Evolutionary conservation across 2,113 vertebrate genomes (phyloP).

Genomic region (Willisornis vidua): DNA sequence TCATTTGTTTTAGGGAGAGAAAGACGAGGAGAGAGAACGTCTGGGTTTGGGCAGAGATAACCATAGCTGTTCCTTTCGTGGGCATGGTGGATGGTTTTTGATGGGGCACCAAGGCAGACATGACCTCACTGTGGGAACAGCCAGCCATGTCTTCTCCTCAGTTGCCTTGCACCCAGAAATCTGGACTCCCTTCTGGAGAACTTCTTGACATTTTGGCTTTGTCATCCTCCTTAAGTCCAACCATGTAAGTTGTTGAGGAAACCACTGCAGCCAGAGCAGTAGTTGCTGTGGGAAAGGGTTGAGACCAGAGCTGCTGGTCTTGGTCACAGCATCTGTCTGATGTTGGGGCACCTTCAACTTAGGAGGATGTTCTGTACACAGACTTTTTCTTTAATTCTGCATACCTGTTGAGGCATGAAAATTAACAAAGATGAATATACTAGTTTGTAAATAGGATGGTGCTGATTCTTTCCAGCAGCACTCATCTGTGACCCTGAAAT

Average conservation of each 20-base stretch:
- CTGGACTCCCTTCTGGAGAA: neutral
- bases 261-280: neutral
- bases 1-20: neutral
- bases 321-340: neutral
- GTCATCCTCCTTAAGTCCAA: neutral
- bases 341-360: neutral
- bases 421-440: neutral
- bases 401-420: neutral
- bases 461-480: neutral
- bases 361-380: neutral
- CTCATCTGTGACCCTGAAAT: neutral
- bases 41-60: neutral
- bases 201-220: neutral
- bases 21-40: neutral
- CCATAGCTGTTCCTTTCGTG: neutral
- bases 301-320: neutral
- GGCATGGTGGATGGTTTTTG: neutral
- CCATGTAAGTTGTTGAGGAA: neutral
- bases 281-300: neutral
- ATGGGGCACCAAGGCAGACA: neutral
- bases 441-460: neutral
- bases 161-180: neutral
- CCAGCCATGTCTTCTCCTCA: neutral
- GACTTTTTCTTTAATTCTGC: neutral
- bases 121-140: neutral